phyloP scores from a whole-genome alignment of 2,888 invertebrate genomes.

The Dynastes tityus region DNA sequence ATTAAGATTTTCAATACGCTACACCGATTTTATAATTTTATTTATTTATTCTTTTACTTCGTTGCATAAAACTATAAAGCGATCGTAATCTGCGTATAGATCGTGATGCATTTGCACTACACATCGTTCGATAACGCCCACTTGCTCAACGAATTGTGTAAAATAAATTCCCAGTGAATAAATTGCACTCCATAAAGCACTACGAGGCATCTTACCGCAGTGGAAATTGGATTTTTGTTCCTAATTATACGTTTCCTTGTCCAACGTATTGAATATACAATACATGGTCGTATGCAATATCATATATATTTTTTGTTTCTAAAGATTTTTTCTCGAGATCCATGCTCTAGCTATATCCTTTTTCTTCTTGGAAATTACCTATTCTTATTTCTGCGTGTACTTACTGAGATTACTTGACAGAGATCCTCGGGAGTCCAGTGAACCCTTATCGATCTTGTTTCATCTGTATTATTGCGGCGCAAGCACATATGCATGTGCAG shows the following conservation, averaged over 20 bases:
- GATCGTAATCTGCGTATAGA: background rate
- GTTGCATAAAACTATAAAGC: background rate
- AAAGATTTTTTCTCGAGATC: background rate
- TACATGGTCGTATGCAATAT: background rate
- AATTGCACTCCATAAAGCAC: background rate
- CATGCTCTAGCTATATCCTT: background rate
- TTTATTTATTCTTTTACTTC: background rate
- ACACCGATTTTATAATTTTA: background rate
- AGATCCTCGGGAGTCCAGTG: constrained; percentile 12
- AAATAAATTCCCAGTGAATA: background rate
- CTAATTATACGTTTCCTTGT: constrained; percentile 5
- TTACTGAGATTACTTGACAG: constrained; percentile 8
- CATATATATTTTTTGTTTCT: background rate
- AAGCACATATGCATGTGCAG: background rate
- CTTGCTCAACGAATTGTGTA: background rate
- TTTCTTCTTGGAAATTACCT: background rate
- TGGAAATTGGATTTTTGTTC: constrained; percentile 7
- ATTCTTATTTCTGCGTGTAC: background rate
- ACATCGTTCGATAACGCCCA: constrained; percentile 1
- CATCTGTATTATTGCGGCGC: background rate
- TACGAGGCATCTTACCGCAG: constrained; percentile 11
- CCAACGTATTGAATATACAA: background rate
- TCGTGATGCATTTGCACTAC: background rate
- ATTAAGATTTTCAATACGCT: background rate
- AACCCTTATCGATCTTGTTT: constrained; percentile 18